Evolutionary conservation across 1,140 invertebrate genomes (phyloP).

Genomic region (Metaphire vulgaris): DNA sequence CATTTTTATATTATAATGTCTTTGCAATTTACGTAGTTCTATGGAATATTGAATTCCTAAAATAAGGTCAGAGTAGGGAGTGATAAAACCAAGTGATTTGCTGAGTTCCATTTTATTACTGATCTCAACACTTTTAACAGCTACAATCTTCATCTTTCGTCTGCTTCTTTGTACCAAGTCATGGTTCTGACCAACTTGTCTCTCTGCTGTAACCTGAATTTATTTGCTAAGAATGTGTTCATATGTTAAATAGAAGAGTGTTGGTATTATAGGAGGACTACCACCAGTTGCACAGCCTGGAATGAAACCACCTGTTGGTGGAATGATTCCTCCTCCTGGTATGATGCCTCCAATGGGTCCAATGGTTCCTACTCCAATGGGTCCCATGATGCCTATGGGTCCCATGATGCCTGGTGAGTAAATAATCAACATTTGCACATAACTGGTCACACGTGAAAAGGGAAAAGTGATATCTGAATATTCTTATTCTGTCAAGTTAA

Average conservation of each 20-base stretch:
- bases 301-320: not conserved
- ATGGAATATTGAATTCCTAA: too few relatives aligned
- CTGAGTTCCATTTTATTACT: too few relatives aligned
- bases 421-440: not conserved
- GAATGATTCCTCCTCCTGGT: not conserved
- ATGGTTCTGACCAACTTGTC: too few relatives aligned
- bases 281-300: not conserved
- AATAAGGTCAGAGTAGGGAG: too few relatives aligned
- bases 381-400: not conserved
- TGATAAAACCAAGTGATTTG: too few relatives aligned
- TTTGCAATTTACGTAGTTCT: not conserved
- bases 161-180: too few relatives aligned
- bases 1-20: not conserved
- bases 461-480: not conserved
- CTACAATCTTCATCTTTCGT: too few relatives aligned
- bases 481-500: too few relatives aligned
- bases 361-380: not conserved
- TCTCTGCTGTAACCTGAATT: too few relatives aligned
- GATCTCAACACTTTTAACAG: too few relatives aligned
- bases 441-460: not conserved
- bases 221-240: too few relatives aligned
- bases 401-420: not conserved
- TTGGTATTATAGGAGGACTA: not conserved
- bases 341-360: not conserved
- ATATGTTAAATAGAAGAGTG: too few relatives aligned